phyloP scores from a whole-genome alignment of 2,113 vertebrate species.

The Larimichthys crocea region DNA sequence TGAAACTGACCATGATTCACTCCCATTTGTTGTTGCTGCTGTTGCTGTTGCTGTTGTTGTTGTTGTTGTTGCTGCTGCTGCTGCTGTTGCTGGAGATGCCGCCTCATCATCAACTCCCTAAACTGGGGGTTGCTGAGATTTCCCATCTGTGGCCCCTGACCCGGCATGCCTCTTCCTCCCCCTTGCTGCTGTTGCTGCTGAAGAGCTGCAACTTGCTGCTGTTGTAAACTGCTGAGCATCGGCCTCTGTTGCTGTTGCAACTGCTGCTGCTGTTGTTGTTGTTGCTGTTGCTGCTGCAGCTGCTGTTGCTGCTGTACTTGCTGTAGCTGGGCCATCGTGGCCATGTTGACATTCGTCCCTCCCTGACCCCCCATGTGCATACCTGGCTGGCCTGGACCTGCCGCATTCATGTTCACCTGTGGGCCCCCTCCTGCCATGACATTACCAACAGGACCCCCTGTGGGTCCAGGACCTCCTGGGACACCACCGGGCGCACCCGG shows the following conservation, averaged over 20 bases:
- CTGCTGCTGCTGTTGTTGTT: slow-evolving; percentile 87
- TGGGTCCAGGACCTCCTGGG: slow-evolving; percentile 79
- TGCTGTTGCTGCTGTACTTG: slow-evolving; percentile 79
- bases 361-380: slow-evolving; percentile 87
- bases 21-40: slow-evolving; percentile 89
- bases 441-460: slow-evolving; percentile 80
- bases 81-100: slow-evolving; percentile 87
- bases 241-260: slow-evolving; percentile 84
- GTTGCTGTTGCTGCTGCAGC: slow-evolving; percentile 80
- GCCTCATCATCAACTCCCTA: slow-evolving; percentile 90
- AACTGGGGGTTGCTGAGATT: slow-evolving; percentile 86
- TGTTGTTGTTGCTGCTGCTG: slow-evolving; percentile 88
- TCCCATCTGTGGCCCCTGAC: slow-evolving; percentile 86
- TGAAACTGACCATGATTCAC: slow-evolving; percentile 91
- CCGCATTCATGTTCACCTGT: slow-evolving; percentile 86
- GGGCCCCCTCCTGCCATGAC: slow-evolving; percentile 79
- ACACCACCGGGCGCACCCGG: slow-evolving; percentile 74
- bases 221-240: slow-evolving; percentile 71
- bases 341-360: slow-evolving; percentile 75
- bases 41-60: slow-evolving; percentile 85
- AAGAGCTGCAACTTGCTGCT: slow-evolving; percentile 75
- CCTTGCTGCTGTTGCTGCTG: slow-evolving; percentile 84
- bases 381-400: slow-evolving; percentile 83
- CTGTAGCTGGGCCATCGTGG: slow-evolving; percentile 84
- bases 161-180: slow-evolving; percentile 76